Percentiles rank a stretch among this genome's conserved stretches.
phyloP scores from a whole-genome alignment of 2,797 vertebrate genomes.

The Sebastes trivittatus region DNA sequence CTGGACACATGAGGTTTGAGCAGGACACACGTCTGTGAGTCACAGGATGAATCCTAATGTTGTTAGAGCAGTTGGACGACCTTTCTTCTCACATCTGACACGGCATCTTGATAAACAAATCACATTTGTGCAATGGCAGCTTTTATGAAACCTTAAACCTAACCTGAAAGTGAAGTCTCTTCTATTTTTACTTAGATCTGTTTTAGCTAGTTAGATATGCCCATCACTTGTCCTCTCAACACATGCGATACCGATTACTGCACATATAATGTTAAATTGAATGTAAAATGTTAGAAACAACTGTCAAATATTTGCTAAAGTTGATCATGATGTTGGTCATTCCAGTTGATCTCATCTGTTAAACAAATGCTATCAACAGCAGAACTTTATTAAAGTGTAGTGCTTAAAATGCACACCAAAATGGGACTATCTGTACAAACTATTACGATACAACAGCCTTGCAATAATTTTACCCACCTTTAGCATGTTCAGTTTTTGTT shows the following conservation, averaged over 20 bases:
- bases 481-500: neutral
- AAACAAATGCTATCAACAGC: neutral
- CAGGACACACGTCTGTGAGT: conserved; percentile 46
- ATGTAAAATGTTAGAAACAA: neutral
- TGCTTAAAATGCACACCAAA: neutral
- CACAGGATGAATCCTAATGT: conserved; percentile 19
- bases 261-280: neutral
- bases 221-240: neutral
- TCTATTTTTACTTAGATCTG: neutral
- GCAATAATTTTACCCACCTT: neutral
- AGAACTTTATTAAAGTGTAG: neutral
- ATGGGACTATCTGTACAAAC: neutral
- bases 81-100: conserved; percentile 20
- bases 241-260: neutral
- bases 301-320: neutral
- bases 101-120: conserved; percentile 40
- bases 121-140: conserved; percentile 2
- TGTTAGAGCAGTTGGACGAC: conserved; percentile 10
- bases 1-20: conserved; percentile 52
- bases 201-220: neutral
- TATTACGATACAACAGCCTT: neutral
- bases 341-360: neutral
- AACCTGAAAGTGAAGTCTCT: neutral
- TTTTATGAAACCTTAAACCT: conserved; percentile 9
- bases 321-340: neutral